A percentile compares a stretch with the other conserved stretches of the same genome.
phyloP scores from a whole-genome alignment of 2,113 vertebrate species.

The Procavia capensis region DNA sequence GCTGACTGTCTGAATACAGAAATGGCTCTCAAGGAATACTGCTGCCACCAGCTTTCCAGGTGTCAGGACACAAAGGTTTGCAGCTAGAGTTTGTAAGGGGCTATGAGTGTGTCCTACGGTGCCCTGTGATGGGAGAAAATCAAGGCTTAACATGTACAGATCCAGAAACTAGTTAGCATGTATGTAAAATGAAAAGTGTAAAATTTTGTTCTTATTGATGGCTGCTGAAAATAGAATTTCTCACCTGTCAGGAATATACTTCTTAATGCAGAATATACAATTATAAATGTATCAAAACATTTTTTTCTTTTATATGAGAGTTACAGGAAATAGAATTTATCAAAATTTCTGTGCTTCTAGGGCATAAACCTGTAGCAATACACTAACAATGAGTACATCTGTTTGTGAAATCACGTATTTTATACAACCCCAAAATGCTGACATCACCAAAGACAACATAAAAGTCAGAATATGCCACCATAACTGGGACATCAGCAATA shows the following conservation, averaged over 20 bases:
- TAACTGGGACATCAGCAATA: conserved; percentile 14
- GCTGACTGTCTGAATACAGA: neutral
- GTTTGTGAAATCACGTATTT: conserved; percentile 36
- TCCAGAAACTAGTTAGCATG: neutral
- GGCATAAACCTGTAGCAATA: neutral
- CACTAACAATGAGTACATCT: neutral
- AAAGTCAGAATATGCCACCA: neutral
- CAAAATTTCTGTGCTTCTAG: conserved; percentile 27
- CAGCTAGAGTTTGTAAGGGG: neutral
- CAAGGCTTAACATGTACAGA: neutral
- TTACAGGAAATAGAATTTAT: conserved; percentile 32
- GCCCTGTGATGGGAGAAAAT: neutral
- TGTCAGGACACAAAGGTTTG: neutral
- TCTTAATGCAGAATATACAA: neutral
- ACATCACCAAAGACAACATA: neutral
- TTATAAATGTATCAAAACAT: neutral
- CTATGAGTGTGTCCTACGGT: neutral
- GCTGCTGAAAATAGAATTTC: conserved; percentile 1
- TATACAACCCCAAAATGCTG: conserved; percentile 9
- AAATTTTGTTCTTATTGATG: conserved; percentile 35
- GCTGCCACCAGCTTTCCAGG: neutral
- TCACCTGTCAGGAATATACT: neutral
- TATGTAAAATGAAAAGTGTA: neutral
- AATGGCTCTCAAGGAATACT: neutral
- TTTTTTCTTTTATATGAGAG: neutral